These are phyloP conservation scores for Chlorops oryzae DNA, from an alignment of 1,140 invertebrate genomes.

Conservation along the genomic window DNA sequence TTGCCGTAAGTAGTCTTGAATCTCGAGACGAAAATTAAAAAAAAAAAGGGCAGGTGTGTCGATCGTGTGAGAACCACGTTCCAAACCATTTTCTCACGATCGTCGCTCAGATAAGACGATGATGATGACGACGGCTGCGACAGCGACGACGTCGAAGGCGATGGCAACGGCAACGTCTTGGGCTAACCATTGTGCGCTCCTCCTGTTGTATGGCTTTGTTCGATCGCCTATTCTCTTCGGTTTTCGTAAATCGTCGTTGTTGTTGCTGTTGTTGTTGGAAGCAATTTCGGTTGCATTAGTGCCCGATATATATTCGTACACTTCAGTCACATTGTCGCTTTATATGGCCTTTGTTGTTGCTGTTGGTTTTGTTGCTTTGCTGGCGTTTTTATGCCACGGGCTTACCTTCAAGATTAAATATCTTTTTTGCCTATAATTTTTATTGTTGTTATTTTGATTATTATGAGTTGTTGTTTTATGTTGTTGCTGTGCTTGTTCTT, in stretches of 20 bases:
- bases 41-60: constrained; percentile 49
- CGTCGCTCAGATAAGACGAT: constrained; percentile 32
- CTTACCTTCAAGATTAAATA: constrained; percentile 43
- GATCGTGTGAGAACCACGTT: constrained; percentile 50
- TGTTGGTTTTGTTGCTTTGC: no score
- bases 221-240: neutral
- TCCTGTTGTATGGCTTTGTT: neutral
- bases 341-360: no score
- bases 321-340: no score
- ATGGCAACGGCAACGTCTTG: neutral
- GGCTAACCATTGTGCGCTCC: neutral
- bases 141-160: no score
- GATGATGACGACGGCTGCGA: neutral
- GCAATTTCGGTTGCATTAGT: no score
- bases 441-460: neutral
- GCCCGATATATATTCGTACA: no score
- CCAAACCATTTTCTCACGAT: constrained; percentile 50
- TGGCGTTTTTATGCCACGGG: no score
- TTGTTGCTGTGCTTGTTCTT: neutral
- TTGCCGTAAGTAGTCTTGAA: constrained; percentile 47
- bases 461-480: neutral
- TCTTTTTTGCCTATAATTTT: constrained; percentile 18
- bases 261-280: neutral
- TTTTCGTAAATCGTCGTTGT: neutral
- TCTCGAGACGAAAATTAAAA: constrained; percentile 32